A percentile compares a stretch with the other conserved stretches of the same genome.
Evolutionary conservation across 2,888 invertebrate genomes (phyloP).

Genomic region (Atrina japonica): DNA sequence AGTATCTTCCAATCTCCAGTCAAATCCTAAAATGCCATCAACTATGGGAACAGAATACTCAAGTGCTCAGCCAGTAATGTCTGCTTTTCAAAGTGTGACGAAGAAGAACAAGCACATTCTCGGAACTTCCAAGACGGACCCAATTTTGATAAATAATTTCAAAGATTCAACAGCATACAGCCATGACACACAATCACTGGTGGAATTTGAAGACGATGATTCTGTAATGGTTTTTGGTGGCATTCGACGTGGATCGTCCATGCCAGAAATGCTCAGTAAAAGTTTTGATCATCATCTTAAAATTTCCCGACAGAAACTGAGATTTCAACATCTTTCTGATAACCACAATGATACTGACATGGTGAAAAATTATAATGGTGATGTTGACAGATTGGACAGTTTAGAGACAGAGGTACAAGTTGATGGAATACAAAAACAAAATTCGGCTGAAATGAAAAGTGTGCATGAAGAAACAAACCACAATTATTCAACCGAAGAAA

Average conservation of each 20-base stretch:
- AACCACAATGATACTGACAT: not conserved
- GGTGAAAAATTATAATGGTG: not conserved
- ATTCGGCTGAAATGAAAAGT: not conserved
- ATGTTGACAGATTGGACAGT: not conserved
- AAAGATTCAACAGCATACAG: too few species aligned
- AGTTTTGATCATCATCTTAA: constrained; percentile 41
- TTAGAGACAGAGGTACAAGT: not conserved
- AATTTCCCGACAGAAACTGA: constrained; percentile 12
- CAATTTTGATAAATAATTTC: too few species aligned
- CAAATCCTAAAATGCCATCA: too few species aligned
- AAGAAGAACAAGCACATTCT: too few species aligned
- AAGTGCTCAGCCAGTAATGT: too few species aligned
- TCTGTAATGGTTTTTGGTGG: constrained; percentile 47
- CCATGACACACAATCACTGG: constrained; percentile 30
- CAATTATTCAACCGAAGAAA: not conserved
- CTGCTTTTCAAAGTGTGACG: too few species aligned
- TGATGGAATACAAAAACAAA: not conserved
- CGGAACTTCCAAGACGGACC: too few species aligned
- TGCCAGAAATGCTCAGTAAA: constrained; percentile 54
- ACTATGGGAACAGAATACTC: too few species aligned
- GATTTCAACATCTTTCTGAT: not conserved
- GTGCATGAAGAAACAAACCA: not conserved
- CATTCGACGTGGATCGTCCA: constrained; percentile 58
- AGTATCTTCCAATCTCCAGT: too few species aligned
- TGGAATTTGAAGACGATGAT: constrained; percentile 45